phyloP scores from a whole-genome alignment of 2,113 vertebrate species.

The Micronycteris hirsuta region DNA sequence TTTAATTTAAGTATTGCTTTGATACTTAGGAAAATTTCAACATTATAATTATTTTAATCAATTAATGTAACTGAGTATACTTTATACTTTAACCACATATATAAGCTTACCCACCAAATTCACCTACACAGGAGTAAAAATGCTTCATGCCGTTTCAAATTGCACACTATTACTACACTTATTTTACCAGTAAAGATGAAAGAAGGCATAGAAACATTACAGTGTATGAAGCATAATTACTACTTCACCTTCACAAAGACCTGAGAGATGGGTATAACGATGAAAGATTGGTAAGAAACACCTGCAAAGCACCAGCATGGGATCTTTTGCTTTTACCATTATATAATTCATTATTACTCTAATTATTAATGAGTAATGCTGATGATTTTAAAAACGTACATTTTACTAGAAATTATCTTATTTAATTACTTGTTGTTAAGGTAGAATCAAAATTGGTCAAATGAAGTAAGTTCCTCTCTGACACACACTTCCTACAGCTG shows the following conservation, averaged over 20 bases:
- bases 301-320: not conserved
- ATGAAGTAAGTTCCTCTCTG: not conserved
- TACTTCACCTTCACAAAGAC: conserved; percentile 1
- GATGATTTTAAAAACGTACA: not conserved
- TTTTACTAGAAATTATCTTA: not conserved
- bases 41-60: not conserved
- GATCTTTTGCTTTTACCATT: conserved; percentile 13
- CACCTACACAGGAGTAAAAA: conserved; percentile 3
- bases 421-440: not conserved
- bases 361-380: not conserved
- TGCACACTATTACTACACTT: not conserved
- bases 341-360: not conserved
- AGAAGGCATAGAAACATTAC: not conserved
- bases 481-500: not conserved
- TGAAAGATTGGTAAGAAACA: not conserved
- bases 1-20: conserved; percentile 2
- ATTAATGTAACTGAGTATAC: conserved; percentile 20
- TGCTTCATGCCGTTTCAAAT: not conserved
- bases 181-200: not conserved
- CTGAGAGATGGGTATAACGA: not conserved
- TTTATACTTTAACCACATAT: not conserved
- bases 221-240: not conserved
- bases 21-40: not conserved
- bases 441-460: not conserved
- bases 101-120: not conserved